Conservation (phyloP, 2,888 invertebrate genomes). For the Drosophila mulleri region DNA sequence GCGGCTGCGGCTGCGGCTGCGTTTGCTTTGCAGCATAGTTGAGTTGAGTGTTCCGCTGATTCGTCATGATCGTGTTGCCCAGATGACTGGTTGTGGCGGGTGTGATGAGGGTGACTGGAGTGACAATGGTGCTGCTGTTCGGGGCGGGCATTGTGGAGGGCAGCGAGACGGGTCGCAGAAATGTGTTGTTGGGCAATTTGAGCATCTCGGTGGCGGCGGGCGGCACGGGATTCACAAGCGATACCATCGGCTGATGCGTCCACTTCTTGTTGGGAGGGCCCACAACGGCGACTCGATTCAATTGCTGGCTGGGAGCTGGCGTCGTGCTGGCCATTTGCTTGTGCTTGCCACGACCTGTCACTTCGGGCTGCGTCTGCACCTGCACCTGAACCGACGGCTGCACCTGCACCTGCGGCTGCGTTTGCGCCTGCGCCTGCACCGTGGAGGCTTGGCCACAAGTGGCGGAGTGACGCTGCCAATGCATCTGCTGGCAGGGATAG, state of each 20-base stretch:
- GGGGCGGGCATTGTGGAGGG: slow-evolving; percentile 41
- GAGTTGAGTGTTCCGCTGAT: slow-evolving; percentile 40
- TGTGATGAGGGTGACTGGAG: slow-evolving; percentile 45
- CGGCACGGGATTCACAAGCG: slow-evolving; percentile 45
- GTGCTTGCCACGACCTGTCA: slow-evolving; percentile 23
- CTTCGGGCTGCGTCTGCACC: background rate
- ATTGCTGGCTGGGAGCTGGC: slow-evolving; percentile 26
- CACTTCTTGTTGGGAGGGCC: slow-evolving; percentile 58
- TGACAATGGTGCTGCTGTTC: slow-evolving; percentile 35
- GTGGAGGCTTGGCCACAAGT: slow-evolving; percentile 49
- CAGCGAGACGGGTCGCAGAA: slow-evolving; percentile 72
- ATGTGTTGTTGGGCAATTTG: slow-evolving; percentile 82
- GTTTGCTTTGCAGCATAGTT: slow-evolving; percentile 42
- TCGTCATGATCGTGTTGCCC: slow-evolving; percentile 33
- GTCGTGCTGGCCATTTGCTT: slow-evolving; percentile 18
- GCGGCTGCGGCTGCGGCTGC: slow-evolving; percentile 59
- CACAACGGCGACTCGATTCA: slow-evolving; percentile 24
- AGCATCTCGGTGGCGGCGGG: slow-evolving; percentile 69
- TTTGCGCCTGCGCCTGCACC: slow-evolving; percentile 26
- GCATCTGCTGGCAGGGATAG: slow-evolving; percentile 93
- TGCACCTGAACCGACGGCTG: slow-evolving; percentile 8
- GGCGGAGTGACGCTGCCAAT: slow-evolving; percentile 91
- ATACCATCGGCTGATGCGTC: slow-evolving; percentile 47
- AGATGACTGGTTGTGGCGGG: slow-evolving; percentile 49
- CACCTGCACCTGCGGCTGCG: slow-evolving; percentile 26